Base-by-base conservation (phyloP, 2,888 invertebrate genomes). In the Gonocerus acuteangulatus region DNA sequence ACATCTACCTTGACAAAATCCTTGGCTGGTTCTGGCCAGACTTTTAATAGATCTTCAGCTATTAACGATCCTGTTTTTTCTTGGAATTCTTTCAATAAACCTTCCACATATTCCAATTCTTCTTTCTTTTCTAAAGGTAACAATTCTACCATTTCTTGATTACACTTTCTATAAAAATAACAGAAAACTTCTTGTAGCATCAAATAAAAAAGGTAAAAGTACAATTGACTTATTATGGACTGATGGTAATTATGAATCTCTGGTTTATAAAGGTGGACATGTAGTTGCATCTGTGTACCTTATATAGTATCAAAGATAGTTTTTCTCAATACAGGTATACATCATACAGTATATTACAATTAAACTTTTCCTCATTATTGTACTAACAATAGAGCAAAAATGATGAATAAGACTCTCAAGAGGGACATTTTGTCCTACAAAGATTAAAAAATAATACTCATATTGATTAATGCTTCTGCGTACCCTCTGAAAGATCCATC, bases 81-180 rank as follows among this genome's bases (percentile, higher is more conserved):
- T 15, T 85, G 79, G 74, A 97, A 99, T 72, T 96, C 94, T 67
- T 82, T 76, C 15, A 99, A 77, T 27, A 95, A 78, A 32, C 81
- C 76, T 70, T 86, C 83, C 0, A 99, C 87, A 62, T 84, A 79
- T 1, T 79, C 75, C 23, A 91, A 76, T 74, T 99, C 99, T 7
- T 89, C 86, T 2, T 81, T 75, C 22, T 82, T 76, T 67, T 89
- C 88, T 32, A 96, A 72, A 1, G 89, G 85, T 62, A 95, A 80
- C 16, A 97, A 76, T 70, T 95, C 93, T n/a, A 99, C 95, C 79
- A 88, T 89, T 75, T 94, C 93, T n/a, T 81, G 82, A 76, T 99
- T 99, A 71, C 96, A 96, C 73, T 90, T 89, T 67, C 86, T 83
- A 68, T 34, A 72, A 69, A 63, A 16, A 22, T 49, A 47, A 34